phyloP scores from a whole-genome alignment of 2,113 vertebrate genomes.

The rabbit (Oryctolagus cuniculus) region mOryCun1.1 NC_091442.1:4492001-4492500 shows the following conservation, averaged over 20 bases:
- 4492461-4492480: background rate
- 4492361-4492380: no score
- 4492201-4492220: no score
- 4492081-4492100: background rate
- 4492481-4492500: background rate
- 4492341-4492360: background rate
- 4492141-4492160: no score
- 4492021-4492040: constrained; percentile 83
- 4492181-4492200: background rate
- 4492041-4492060: constrained; percentile 80
- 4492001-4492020: constrained; percentile 85
- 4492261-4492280: background rate
- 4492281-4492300: rapidly evolving
- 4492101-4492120: background rate
- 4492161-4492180: background rate
- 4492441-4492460: constrained; percentile 96
- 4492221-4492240: no score
- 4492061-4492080: constrained; percentile 79
- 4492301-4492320: background rate
- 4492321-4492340: background rate
- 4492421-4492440: constrained; percentile 97
- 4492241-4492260: background rate
- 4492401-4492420: constrained; percentile 98
- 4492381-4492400: constrained; percentile 85
- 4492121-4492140: no score